phyloP scores from a whole-genome alignment of 2,797 vertebrate genomes.

The Picus viridis region DNA sequence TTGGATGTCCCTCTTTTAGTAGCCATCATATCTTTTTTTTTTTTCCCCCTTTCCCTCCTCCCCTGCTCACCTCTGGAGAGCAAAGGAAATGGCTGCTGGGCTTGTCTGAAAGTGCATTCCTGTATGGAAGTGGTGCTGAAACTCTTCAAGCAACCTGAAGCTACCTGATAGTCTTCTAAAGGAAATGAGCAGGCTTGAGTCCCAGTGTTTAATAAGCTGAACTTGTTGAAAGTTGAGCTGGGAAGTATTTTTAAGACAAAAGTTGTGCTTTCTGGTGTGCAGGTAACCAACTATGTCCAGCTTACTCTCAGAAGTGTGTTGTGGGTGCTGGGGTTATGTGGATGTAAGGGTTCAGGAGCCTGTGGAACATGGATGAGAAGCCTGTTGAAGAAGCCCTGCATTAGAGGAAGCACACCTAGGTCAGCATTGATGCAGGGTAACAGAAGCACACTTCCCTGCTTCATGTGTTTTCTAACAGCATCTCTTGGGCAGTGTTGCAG shows the following conservation, averaged over 20 bases:
- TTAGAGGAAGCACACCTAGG: background rate
- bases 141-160: background rate
- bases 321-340: background rate
- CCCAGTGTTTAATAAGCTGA: background rate
- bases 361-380: background rate
- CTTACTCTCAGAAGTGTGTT: background rate
- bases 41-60: background rate
- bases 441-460: background rate
- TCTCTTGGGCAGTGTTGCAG: background rate
- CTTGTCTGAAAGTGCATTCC: background rate
- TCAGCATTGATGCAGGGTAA: background rate
- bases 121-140: background rate
- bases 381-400: background rate
- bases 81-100: background rate
- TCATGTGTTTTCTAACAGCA: background rate
- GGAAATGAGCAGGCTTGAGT: background rate
- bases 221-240: background rate
- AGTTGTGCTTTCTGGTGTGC: background rate
- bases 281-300: background rate
- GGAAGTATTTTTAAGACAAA: background rate
- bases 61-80: background rate
- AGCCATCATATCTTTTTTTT: background rate
- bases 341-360: background rate
- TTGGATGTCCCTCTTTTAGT: background rate
- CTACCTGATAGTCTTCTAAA: background rate